Evolutionary conservation across 2,797 vertebrate genomes (phyloP).

Genomic region (Carapus acus): DNA sequence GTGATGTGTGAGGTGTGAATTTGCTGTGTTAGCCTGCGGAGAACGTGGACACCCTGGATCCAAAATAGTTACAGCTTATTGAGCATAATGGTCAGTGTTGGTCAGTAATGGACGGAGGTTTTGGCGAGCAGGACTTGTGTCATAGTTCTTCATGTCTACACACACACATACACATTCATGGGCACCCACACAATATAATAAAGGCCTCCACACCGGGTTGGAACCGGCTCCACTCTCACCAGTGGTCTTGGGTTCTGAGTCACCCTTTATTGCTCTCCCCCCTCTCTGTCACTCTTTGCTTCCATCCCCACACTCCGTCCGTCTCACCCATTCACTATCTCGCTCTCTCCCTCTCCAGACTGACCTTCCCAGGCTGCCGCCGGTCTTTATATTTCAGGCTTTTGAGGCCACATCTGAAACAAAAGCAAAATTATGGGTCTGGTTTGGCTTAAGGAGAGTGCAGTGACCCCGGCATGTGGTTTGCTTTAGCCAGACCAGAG

Average conservation of each 20-base stretch:
- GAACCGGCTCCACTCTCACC: conserved; percentile 56
- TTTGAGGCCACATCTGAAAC: conserved; percentile 78
- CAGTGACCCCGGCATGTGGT: conserved; percentile 77
- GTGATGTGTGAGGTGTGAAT: conserved; percentile 32
- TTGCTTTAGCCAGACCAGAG: conserved; percentile 69
- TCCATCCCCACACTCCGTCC: no score
- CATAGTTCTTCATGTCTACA: conserved; percentile 64
- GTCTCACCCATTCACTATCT: conserved; percentile 48
- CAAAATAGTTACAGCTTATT: conserved; percentile 57
- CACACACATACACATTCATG: conserved; percentile 36
- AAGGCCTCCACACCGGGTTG: conserved; percentile 65
- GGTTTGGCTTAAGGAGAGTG: conserved; percentile 72
- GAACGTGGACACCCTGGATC: conserved; percentile 26
- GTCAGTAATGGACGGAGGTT: conserved; percentile 70
- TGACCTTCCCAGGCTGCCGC: conserved; percentile 71
- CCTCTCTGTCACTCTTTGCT: conserved; percentile 32
- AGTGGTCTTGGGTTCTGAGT: conserved; percentile 38
- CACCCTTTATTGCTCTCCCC: conserved; percentile 31
- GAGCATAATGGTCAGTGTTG: conserved; percentile 63
- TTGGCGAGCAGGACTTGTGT: conserved; percentile 54
- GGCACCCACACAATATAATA: conserved; percentile 64
- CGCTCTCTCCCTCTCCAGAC: conserved; percentile 37
- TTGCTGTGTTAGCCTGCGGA: conserved; percentile 51
- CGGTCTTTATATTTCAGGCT: conserved; percentile 75
- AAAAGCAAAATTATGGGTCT: conserved; percentile 84